Percentiles rank a stretch among this genome's conserved stretches.
Evolutionary conservation across 2,888 invertebrate genomes (phyloP).

Genomic region (Ochropleura leucogaster): DNA sequence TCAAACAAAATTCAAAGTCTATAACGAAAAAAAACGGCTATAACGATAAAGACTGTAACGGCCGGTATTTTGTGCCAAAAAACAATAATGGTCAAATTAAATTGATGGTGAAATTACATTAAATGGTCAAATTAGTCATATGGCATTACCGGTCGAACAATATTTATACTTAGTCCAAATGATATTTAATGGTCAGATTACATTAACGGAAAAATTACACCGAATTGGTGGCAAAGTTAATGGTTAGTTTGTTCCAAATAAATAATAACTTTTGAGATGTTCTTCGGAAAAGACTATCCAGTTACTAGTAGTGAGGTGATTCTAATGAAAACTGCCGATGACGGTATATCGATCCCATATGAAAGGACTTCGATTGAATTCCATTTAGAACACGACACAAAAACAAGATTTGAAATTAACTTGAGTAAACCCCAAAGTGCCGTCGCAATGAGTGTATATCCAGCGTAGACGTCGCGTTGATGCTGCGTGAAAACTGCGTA

Average conservation of each 20-base stretch:
- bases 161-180: not conserved
- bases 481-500: not conserved
- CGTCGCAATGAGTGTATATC: not conserved
- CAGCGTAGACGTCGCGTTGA: not conserved
- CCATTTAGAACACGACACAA: conserved; percentile 2
- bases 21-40: not conserved
- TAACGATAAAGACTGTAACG: not conserved
- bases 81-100: not conserved
- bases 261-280: not conserved
- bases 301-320: not conserved
- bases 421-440: not conserved
- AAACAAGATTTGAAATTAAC: conserved; percentile 1
- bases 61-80: not conserved
- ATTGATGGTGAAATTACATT: not conserved
- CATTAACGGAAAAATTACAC: not conserved
- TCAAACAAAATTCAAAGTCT: not conserved
- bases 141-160: not conserved
- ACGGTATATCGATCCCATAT: conserved; percentile 35
- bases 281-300: not conserved
- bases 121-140: not conserved
- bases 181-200: not conserved
- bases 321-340: conserved; percentile 17
- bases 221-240: not conserved
- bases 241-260: not conserved
- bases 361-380: conserved; percentile 25